Evolutionary conservation across 2,113 vertebrate species (phyloP), one percentile per base, ranked within the genome.

Genomic region (Ictalurus punctatus): DNA sequence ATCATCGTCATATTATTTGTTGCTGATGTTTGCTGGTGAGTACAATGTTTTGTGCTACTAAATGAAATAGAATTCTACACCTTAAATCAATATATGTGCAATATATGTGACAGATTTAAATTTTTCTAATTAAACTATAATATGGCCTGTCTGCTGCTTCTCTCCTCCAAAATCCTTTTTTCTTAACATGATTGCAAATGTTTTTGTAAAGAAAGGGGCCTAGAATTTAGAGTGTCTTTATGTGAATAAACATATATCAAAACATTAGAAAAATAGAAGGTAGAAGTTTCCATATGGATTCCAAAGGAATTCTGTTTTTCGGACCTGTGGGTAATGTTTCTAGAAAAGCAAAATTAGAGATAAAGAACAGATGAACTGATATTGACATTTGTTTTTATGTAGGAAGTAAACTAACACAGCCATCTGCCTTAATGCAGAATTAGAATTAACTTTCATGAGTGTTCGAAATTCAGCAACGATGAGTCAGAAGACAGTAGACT

Each of bases 11-110:
- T 56, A n/a, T 67, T 69, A 80, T 7, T 85, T 80, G 73, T 71
- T 89, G 88, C 82, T 84, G 81, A 74, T 63, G 56, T 76, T 23
- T 88, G n/a, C 48, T 61, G 88, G 88, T 89, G 19, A 89, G 88
- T 89, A 89, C 27, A 84, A 25, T 69, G 74, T 85, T 85, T 85
- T 71, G 83, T 67, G 73, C n/a, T 85, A 79, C 44, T 85, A 52
- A 54, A 88, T 59, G 25, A 44, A 59, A 58, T 48, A 71, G 2
- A 83, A 69, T 6, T 37, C 1, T 48, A 48, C 44, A 48, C 44
- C 44, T 30, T 34, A 17, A 19, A 80, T 17, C 17, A 59, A 37
- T 76, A 8, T 19, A 56, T 88, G 40, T 59, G 40, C 7, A 27
- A 37, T 61, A 37, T 37, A 82, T 82, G 16, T 34, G 37, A 59